phyloP scores from a whole-genome alignment of 2,113 vertebrate species.

The Isurus oxyrinchus region DNA sequence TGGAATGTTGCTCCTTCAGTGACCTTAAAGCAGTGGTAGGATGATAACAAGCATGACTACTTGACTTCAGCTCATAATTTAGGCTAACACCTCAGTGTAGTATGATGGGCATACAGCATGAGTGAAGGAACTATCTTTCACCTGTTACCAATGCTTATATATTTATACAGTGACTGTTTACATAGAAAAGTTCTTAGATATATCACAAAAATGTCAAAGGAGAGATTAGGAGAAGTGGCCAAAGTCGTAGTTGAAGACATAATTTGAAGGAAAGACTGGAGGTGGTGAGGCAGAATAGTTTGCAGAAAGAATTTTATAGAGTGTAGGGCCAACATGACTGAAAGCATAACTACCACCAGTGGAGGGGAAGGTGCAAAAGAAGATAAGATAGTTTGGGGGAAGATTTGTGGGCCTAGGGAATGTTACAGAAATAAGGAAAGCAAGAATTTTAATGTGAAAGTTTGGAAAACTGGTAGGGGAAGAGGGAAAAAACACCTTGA shows the following conservation, averaged over 20 bases:
- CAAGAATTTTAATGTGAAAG: neutral
- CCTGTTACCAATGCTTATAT: neutral
- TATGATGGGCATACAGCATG: no score
- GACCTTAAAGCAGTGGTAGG: no score
- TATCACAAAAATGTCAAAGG: neutral
- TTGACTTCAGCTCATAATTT: no score
- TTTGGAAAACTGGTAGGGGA: neutral
- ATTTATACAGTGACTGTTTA: neutral
- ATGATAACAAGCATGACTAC: no score
- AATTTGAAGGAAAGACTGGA: neutral
- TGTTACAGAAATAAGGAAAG: neutral
- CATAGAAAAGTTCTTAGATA: neutral
- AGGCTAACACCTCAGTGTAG: no score
- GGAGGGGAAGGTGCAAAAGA: neutral
- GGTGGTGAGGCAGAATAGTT: neutral
- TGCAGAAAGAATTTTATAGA: neutral
- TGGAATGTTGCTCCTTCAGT: no score
- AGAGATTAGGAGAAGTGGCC: neutral
- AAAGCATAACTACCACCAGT: neutral
- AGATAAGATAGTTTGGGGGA: neutral
- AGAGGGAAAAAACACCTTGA: neutral
- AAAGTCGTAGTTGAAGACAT: neutral
- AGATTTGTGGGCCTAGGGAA: neutral
- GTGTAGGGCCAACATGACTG: neutral
- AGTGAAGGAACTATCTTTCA: no score